Percentiles rank a stretch among this genome's conserved stretches.
Conservation (phyloP, 2,888 invertebrate species). For the Caenorhabditis sp. region DNA sequence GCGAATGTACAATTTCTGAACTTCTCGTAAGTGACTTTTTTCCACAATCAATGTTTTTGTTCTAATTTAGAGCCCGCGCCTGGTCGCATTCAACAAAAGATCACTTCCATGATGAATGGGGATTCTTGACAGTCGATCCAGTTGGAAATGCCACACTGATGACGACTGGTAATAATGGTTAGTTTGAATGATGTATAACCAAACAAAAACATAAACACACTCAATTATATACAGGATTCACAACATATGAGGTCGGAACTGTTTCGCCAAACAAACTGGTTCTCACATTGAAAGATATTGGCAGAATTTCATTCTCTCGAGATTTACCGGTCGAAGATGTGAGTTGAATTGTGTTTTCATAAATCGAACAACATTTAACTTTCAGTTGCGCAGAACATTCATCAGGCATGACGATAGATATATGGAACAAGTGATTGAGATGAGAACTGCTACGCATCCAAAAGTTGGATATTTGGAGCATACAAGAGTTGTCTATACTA, state of each 20-base stretch:
- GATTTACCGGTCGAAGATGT: constrained; percentile 71
- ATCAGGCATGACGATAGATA: constrained; percentile 70
- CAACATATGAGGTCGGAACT: constrained; percentile 71
- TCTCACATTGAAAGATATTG: constrained; percentile 70
- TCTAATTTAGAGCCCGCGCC: constrained; percentile 64
- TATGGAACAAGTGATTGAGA: constrained; percentile 70
- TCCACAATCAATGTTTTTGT: constrained; percentile 5
- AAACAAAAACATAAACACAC: constrained; percentile 2
- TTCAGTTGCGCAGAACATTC: constrained; percentile 70
- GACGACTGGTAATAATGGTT: constrained; percentile 71
- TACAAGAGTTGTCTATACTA: constrained; percentile 70
- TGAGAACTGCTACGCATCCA: constrained; percentile 71
- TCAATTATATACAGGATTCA: constrained; percentile 64
- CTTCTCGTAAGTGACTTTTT: constrained; percentile 63
- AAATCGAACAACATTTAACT: constrained; percentile 1
- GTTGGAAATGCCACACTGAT: constrained; percentile 70
- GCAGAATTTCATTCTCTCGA: constrained; percentile 70
- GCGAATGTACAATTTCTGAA: constrained; percentile 69
- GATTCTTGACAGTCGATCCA: constrained; percentile 69
- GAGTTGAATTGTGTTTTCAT: background rate
- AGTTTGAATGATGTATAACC: constrained; percentile 5
- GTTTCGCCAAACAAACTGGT: constrained; percentile 66
- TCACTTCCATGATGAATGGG: constrained; percentile 71
- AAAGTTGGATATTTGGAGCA: constrained; percentile 70
- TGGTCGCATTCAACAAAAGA: constrained; percentile 72